Base-by-base conservation (phyloP, 2,888 invertebrate genomes). In the Leuctra nigra region DNA sequence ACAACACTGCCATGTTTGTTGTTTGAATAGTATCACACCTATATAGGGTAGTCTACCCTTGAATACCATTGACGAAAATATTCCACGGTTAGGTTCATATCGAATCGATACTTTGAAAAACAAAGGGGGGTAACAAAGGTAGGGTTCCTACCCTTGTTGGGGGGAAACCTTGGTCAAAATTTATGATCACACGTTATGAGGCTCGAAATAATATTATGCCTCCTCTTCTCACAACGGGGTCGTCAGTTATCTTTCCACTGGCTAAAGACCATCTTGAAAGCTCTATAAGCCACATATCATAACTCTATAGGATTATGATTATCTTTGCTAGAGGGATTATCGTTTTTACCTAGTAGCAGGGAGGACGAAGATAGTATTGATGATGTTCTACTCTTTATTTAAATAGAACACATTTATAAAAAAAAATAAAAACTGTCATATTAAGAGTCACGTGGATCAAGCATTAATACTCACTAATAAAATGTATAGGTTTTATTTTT, bases 31-130 rank as follows among this genome's bases (percentile, higher is more conserved):
- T n/a, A n/a, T n/a, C n/a, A n/a, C n/a, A n/a, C n/a, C n/a, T n/a
- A n/a, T n/a, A n/a, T n/a, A n/a, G n/a, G n/a, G n/a, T n/a, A n/a
- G n/a, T n/a, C n/a, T n/a, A n/a, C n/a, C n/a, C n/a, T n/a, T 48
- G 48, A 48, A 48, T 13, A 3, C 16, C 48, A 48, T 48, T 48
- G 48, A 48, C 48, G 16, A 23, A n/a, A n/a, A n/a, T n/a, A n/a
- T n/a, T n/a, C n/a, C n/a, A n/a, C n/a, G n/a, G n/a, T n/a, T n/a
- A n/a, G n/a, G n/a, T n/a, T n/a, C 29, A 50, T 20, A 20, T 22
- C 33, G 35, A 52, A 56, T 56, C 56, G 56, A 56, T 56, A 56
- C 50, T 50, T 48, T 20, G 50, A 48, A 56, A 55, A 56, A 56
- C 56, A 56, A 56, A 55, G 25, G 41, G 56, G 56, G 29, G 41